Evolutionary conservation across 1,140 invertebrate genomes (phyloP).

Genomic region (Neocloeon triangulifer): DNA sequence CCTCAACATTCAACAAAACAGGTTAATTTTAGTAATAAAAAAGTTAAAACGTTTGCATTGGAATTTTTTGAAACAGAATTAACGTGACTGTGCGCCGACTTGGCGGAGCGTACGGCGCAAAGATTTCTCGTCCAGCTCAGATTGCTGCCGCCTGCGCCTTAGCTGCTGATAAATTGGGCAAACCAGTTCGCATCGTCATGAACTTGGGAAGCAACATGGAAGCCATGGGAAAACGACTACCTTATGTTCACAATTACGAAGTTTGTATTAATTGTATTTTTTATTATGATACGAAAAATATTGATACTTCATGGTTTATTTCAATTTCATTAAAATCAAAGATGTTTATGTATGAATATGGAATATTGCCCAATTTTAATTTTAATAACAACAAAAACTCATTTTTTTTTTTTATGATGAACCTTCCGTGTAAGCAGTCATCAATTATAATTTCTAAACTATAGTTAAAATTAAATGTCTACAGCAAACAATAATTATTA

Average conservation of each 20-base stretch:
- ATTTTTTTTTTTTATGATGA: too few relatives aligned
- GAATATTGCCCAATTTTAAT: too few relatives aligned
- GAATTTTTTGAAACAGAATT: slow-evolving; percentile 23
- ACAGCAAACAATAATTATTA: neutral
- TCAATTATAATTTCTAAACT: too few relatives aligned
- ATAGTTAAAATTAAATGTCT: too few relatives aligned
- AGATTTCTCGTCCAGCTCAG: slow-evolving; percentile 29
- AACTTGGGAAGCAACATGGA: slow-evolving; percentile 40
- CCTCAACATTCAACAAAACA: slow-evolving; percentile 13
- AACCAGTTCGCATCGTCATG: slow-evolving; percentile 37
- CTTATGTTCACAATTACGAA: slow-evolving; percentile 34
- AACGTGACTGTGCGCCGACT: slow-evolving; percentile 35
- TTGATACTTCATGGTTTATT: too few relatives aligned
- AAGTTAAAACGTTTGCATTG: too few relatives aligned
- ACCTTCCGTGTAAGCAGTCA: too few relatives aligned
- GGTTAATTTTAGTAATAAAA: slow-evolving; percentile 4
- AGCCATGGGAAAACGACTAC: slow-evolving; percentile 33
- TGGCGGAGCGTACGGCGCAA: slow-evolving; percentile 48
- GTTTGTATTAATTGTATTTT: too few relatives aligned
- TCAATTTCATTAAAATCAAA: too few relatives aligned
- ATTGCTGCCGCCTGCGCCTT: slow-evolving; percentile 33
- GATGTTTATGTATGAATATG: too few relatives aligned
- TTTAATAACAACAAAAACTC: too few relatives aligned
- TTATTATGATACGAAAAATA: too few relatives aligned
- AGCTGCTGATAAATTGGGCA: slow-evolving; percentile 29